Percentiles rank a stretch among this genome's conserved stretches.
These are phyloP conservation scores for Griposia aprilina DNA, from an alignment of 2,888 invertebrate species.

Conservation along the genomic window DNA sequence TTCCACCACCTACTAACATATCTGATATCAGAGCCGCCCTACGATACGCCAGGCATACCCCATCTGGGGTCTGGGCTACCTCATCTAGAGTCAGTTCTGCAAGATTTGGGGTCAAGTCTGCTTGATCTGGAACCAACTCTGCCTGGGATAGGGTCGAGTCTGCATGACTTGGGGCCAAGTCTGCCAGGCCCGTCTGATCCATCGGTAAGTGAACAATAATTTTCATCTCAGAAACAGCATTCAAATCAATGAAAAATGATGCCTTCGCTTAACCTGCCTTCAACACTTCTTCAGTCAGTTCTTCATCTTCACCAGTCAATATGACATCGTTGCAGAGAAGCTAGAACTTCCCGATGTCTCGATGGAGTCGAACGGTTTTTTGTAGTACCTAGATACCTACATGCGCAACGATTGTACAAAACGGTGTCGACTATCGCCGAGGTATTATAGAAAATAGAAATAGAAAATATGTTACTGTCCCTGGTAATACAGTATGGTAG, in stretches of 20 bases:
- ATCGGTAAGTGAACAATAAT: constrained; percentile 18
- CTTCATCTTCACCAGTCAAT: neutral
- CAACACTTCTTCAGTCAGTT: neutral
- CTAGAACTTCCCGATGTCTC: neutral
- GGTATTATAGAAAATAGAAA: neutral
- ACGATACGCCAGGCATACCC: neutral
- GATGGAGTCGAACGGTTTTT: neutral
- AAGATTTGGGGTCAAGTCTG: constrained; percentile 1
- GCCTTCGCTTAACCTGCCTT: neutral
- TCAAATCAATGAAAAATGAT: neutral
- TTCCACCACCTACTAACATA: neutral
- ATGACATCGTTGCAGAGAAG: neutral
- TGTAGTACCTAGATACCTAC: neutral
- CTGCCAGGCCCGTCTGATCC: neutral
- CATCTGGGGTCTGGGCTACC: neutral
- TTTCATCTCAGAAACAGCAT: neutral
- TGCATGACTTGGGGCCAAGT: neutral
- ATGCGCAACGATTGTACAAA: neutral
- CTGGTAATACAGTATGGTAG: neutral
- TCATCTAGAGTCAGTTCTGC: constrained; percentile 7
- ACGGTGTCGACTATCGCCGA: neutral
- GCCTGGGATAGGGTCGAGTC: neutral
- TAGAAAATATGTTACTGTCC: neutral
- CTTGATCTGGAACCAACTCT: constrained; percentile 3
- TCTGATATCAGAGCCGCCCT: neutral